A percentile compares a stretch with the other conserved stretches of the same genome.
Conservation (phyloP, 2,113 vertebrate species). For the Glaucidium brasilianum region DNA sequence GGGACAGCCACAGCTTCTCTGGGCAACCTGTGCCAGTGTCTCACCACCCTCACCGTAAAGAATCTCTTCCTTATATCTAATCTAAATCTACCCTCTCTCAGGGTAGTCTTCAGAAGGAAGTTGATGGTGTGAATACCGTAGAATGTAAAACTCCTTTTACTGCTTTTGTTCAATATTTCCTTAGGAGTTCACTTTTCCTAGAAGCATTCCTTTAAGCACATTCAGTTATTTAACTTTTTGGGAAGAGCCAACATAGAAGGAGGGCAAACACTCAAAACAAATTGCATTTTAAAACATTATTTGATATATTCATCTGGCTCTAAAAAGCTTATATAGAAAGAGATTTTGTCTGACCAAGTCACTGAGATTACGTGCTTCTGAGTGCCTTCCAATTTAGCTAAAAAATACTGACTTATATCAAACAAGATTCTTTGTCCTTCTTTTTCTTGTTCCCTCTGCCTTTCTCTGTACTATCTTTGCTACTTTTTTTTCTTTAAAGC, state of each 20-base stretch:
- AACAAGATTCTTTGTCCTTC: neutral
- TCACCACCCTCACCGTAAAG: neutral
- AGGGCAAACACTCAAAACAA: neutral
- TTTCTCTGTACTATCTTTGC: neutral
- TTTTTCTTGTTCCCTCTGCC: neutral
- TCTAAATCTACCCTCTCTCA: neutral
- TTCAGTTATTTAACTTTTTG: neutral
- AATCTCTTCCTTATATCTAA: neutral
- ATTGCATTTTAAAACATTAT: neutral
- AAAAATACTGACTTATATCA: neutral
- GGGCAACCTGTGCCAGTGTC: neutral
- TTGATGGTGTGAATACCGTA: neutral
- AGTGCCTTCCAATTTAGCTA: neutral
- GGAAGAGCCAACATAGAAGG: neutral
- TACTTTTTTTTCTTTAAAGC: neutral
- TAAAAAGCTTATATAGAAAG: neutral
- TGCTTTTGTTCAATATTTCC: neutral
- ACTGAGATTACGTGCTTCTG: neutral
- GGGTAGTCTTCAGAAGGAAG: neutral
- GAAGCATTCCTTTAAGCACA: neutral
- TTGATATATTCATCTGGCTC: neutral
- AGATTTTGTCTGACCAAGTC: neutral
- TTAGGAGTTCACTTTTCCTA: neutral
- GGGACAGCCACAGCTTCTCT: neutral
- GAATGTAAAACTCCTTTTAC: neutral